These are phyloP conservation scores for Lymantria dispar DNA, from an alignment of 2,888 invertebrate genomes.

Conservation along the genomic window DNA sequence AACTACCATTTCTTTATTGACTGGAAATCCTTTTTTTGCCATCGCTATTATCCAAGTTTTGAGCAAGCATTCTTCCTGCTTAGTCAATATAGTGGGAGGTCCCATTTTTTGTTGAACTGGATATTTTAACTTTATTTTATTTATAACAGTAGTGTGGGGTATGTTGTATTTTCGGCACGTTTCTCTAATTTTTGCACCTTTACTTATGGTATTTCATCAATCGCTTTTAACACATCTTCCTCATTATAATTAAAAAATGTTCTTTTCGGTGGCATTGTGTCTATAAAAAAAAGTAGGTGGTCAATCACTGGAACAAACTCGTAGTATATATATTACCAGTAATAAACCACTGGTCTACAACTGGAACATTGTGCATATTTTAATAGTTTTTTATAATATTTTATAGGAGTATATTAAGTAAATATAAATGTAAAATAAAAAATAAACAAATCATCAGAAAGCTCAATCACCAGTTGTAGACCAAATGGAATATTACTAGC, in stretches of 20 bases:
- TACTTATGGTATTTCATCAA: neutral
- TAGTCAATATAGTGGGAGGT: slow-evolving; percentile 17
- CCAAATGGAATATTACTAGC: neutral
- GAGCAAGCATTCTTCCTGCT: slow-evolving; percentile 15
- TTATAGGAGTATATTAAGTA: neutral
- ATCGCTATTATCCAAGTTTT: slow-evolving; percentile 11
- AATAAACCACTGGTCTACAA: neutral
- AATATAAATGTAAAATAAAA: neutral
- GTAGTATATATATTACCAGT: neutral
- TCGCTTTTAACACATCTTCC: neutral
- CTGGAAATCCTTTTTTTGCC: slow-evolving; percentile 16
- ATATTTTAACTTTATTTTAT: slow-evolving; percentile 23
- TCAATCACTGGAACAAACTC: neutral
- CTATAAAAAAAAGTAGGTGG: neutral
- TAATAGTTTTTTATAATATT: neutral
- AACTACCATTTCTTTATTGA: slow-evolving; percentile 10
- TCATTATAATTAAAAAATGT: neutral
- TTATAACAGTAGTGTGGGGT: slow-evolving; percentile 14
- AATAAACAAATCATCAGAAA: neutral
- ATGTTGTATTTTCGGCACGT: neutral
- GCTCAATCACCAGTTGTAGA: neutral
- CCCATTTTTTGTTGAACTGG: slow-evolving; percentile 28
- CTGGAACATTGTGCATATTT: neutral
- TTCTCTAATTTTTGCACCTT: neutral
- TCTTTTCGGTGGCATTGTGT: neutral